Base-by-base conservation (phyloP, 2,113 vertebrate genomes). In the Pterocles gutturalis region DNA sequence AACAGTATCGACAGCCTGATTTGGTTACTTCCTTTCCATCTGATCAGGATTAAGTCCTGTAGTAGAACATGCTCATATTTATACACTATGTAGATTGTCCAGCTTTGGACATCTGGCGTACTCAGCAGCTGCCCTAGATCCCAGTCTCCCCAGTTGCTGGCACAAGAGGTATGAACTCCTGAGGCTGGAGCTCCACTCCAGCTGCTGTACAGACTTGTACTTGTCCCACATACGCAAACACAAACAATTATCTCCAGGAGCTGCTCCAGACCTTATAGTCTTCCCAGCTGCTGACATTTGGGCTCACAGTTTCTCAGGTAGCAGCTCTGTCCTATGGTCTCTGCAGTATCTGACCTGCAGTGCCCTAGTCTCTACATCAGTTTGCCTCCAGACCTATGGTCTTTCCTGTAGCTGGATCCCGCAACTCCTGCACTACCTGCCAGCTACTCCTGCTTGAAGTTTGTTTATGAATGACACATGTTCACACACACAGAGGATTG, bases 261-360 rank as follows among this genome's bases (percentile, higher is more conserved):
- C 26, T 84, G 21, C 4, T 66, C 15, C 36, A 84, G n/a, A 41
- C 18, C 31, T 55, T 62, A 21, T 4, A 41, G 34, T 61, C 11
- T 57, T 29, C 31, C 19, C 89, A 71, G 41, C 11, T 66, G 11
- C 33, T 73, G 36, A 58, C 16, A 7, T 5, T 2, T 1, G 0
- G 36, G 13, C 22, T 69, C 0, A 0, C 4, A 29, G 16, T 53
- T 86, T 61, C 66, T 70, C 24, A 78, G 26, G 33, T 10, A 46
- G 22, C 3, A 5, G 6, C 11, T 73, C 25, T 5, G 2, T 43
- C 12, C 18, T 36, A 5, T 13, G 11, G 2, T 49, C 5, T 64
- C 24, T 54, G 15, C 10, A 38, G 38, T 25, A 17, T 18, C 20
- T 67, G 48, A 34, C 25, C 46, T 61, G 43, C 29, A 70, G 49